Conservation (phyloP, 2,113 vertebrate species). For the Mesocricetus auratus region DNA sequence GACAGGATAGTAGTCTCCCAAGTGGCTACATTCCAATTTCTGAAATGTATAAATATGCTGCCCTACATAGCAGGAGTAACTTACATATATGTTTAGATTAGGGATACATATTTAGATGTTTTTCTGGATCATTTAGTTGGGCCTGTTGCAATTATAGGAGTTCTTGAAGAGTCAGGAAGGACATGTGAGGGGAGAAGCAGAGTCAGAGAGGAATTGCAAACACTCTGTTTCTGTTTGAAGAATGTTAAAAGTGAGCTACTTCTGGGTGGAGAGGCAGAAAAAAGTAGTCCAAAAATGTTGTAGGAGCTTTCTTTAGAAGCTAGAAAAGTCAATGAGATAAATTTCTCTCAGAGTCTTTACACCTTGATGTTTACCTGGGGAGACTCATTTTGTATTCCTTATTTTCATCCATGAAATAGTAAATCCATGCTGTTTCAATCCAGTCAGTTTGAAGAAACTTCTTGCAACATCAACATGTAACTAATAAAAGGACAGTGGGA, state of each 20-base stretch:
- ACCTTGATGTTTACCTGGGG: neutral
- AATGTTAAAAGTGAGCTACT: neutral
- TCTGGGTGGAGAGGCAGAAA: neutral
- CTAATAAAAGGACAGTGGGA: neutral
- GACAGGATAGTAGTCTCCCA: neutral
- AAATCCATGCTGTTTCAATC: neutral
- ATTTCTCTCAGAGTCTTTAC: neutral
- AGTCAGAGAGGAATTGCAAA: neutral
- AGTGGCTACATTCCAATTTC: neutral
- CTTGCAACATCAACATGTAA: neutral
- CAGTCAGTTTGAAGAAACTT: neutral
- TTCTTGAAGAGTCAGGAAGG: neutral
- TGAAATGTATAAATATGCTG: neutral
- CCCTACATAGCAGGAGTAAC: neutral
- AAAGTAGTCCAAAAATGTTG: neutral
- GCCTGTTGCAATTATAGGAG: neutral
- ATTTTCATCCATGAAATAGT: neutral
- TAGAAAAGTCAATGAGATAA: neutral
- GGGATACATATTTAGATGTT: neutral
- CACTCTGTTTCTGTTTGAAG: neutral
- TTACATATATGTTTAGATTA: neutral
- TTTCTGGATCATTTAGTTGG: neutral
- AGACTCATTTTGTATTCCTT: neutral
- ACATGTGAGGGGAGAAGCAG: neutral
- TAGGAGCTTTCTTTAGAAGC: neutral